Percentiles rank a stretch among this genome's conserved stretches.
These are phyloP conservation scores for Campoletis sonorensis DNA, from an alignment of 1,140 invertebrate genomes.

Conservation along the genomic window DNA sequence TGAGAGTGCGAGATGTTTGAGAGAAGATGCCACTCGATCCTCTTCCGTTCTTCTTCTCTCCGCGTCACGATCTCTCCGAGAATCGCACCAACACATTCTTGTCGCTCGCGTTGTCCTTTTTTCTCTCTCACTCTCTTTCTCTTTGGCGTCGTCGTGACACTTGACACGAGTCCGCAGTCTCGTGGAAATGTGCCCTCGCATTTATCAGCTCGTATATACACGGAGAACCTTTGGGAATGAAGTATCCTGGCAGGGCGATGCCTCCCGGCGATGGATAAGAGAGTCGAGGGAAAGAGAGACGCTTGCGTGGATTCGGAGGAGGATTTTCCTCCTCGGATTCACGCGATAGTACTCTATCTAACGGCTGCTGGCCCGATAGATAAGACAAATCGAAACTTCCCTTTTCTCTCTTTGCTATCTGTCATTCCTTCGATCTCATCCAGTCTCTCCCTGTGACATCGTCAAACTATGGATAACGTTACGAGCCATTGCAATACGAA, in stretches of 20 bases:
- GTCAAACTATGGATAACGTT: no score
- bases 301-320: no score
- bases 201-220: constrained; percentile 50
- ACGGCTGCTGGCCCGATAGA: no score
- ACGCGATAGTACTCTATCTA: no score
- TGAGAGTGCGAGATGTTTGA: not conserved
- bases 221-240: not conserved
- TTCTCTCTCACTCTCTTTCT: constrained; percentile 12
- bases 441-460: no score
- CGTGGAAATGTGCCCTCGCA: constrained; percentile 49
- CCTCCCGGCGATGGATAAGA: not conserved
- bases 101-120: not conserved
- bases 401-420: no score
- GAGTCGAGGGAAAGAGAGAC: not conserved
- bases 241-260: not conserved
- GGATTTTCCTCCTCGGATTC: no score
- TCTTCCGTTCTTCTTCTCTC: constrained; percentile 43
- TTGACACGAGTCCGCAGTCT: constrained; percentile 51
- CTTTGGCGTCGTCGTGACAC: constrained; percentile 47
- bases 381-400: no score
- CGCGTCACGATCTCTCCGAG: constrained; percentile 43
- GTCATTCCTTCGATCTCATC: no score
- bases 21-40: constrained; percentile 47
- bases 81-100: constrained; percentile 46
- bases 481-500: no score